These are phyloP conservation scores for Diplodus puntazzo DNA, from an alignment of 2,797 vertebrate genomes.

Conservation along the genomic window DNA sequence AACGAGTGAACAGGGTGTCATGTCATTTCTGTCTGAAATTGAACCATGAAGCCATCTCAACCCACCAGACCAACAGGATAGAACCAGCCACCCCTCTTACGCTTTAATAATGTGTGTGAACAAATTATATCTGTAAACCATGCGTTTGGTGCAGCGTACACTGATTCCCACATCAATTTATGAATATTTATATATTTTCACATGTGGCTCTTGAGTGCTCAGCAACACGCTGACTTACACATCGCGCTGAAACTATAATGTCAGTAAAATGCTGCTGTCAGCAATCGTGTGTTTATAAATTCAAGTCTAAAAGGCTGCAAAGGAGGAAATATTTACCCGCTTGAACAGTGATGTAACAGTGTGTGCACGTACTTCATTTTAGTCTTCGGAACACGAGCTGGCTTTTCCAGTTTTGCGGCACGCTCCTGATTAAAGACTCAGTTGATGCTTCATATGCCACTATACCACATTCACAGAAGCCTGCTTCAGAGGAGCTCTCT, in stretches of 20 bases:
- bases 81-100: neutral
- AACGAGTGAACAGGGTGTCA: neutral
- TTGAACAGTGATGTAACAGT: neutral
- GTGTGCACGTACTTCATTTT: neutral
- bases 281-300: neutral
- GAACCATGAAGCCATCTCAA: neutral
- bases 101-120: neutral
- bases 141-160: neutral
- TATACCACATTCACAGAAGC: neutral
- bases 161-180: neutral
- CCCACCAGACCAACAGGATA: neutral
- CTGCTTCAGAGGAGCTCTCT: neutral
- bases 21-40: neutral
- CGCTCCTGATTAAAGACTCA: neutral
- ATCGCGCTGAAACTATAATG: neutral
- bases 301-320: neutral
- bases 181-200: neutral
- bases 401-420: constrained; percentile 7
- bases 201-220: neutral
- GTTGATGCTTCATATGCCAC: constrained; percentile 17
- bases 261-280: neutral
- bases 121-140: neutral
- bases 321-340: neutral
- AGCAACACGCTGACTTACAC: neutral
- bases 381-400: neutral